Evolutionary conservation across 1,140 invertebrate species (phyloP).

Genomic region (Drosophila novamexicana): DNA sequence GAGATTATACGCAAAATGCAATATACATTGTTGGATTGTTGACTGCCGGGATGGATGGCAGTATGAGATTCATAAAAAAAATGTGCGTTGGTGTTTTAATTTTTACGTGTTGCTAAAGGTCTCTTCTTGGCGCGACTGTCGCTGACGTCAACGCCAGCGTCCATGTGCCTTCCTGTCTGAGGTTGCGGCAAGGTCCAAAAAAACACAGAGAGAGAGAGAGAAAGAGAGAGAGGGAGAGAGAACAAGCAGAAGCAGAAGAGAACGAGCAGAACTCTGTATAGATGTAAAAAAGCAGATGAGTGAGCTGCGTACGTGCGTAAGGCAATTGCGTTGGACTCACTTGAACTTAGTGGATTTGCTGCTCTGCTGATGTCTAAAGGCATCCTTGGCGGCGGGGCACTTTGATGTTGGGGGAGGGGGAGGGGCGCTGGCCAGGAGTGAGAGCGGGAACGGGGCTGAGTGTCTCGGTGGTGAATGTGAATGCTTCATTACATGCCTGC

Average conservation of each 20-base stretch:
- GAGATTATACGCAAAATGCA: constrained; percentile 81
- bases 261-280: constrained; percentile 28
- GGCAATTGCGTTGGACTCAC: constrained; percentile 63
- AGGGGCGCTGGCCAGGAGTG: neutral
- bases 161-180: constrained; percentile 25
- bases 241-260: neutral
- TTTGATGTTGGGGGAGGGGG: constrained; percentile 4
- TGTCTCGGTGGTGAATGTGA: neutral
- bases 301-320: constrained; percentile 76
- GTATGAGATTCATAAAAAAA: constrained; percentile 62
- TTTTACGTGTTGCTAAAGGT: constrained; percentile 71
- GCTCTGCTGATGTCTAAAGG: constrained; percentile 21
- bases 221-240: constrained; percentile 5
- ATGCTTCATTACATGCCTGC: constrained; percentile 33
- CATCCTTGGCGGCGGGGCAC: constrained; percentile 36
- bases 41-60: constrained; percentile 52
- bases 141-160: constrained; percentile 29
- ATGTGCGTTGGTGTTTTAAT: constrained; percentile 78
- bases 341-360: constrained; percentile 35
- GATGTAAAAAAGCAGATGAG: constrained; percentile 63
- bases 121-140: constrained; percentile 41
- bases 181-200: constrained; percentile 23
- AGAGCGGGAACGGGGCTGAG: neutral
- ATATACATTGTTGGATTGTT: constrained; percentile 67
- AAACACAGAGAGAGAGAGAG: constrained; percentile 7